Evolutionary conservation across 2,888 invertebrate genomes (phyloP), one percentile per base, ranked within the genome.

Genomic region (Endotricha flammealis): DNA sequence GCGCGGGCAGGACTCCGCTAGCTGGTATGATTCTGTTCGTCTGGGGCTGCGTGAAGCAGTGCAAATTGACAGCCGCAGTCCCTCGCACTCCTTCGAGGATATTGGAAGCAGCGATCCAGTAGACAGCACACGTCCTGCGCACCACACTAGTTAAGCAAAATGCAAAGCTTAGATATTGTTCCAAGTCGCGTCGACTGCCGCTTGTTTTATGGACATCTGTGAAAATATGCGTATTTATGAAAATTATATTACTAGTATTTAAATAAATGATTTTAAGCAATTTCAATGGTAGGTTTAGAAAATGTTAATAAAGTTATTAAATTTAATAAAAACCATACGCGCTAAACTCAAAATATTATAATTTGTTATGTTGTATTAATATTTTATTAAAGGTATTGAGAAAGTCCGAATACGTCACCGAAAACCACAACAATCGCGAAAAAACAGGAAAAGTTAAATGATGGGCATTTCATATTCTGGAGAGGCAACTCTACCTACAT

Each of bases 31-130:
- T 57, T 65, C 56, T 69, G 69, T 39, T 87, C 90, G 80, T 91
- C 91, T 71, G 92, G 93, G 60, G 91, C 95, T 72, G 95, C 92
- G 88, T 95, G 95, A 71, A 95, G 91, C 71, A 95, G 89, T 66
- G 95, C 95, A 87, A 95, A 95, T 86, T 95, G 94, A 89, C 95
- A 95, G 86, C 94, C 94, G 79, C 95, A 95, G 82, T 95, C 95
- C 74, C 95, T 92, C 55, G 92, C 90, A 76, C 90, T 88, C 74
- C 93, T 90, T 64, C 93, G 90, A 56, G 93, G 92, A 82, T 93
- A 93, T 88, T 92, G 93, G 91, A 95, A 95, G 91, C 95, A 95
- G 87, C 92, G 92, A 87, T 94, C 93, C 91, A 95, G 92, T 57
- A 94, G 89, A 80, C 95, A 94, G 91, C 94, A 95, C 75, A 94